Base-by-base conservation (phyloP, 2,888 invertebrate genomes). In the Drosophila nr. perissopoda region DNA sequence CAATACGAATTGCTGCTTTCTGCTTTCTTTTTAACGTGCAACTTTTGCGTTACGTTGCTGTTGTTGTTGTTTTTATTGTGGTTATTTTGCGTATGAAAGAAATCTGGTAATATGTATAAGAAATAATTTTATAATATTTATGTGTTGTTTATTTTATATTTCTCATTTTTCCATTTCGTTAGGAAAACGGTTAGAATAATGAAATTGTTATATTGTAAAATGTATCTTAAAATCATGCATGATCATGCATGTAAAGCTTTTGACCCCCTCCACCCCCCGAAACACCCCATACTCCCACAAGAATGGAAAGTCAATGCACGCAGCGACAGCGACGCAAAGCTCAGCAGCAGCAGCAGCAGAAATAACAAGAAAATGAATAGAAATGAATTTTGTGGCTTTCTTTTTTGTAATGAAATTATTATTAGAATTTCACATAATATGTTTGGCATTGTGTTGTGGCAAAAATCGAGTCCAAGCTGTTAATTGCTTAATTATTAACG, bases 231-330 rank as follows among this genome's bases (percentile, higher is more conserved):
- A 46, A 25, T 46, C 16, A 46, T 46, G 8, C 46, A 64, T 27
- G 53, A 40, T 65, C 31, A 48, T 49, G 52, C 57, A 74, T 16
- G 48, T 59, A 18, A 57, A 70, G 51, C 57, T 70, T 63, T 66
- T 36, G 13, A 34, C 21, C 33, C n/a, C 21, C 7, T 16, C 33
- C 18, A 16, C 18, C 25, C 8, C 18, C 6, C 25, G 40, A 11
- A 46, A 8, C 21, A 2, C 4, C 4, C 2, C 2, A 0, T 10
- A 38, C 38, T 13, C 57, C 48, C 49, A 60, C 70, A 76, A 84
- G 76, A 87, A 82, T 85, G 79, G 85, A 84, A 87, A 87, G 88
- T 85, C 85, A 85, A 85, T 84, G 88, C 81, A 87, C 85, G 79
- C 83, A 70, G 86, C 76, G 48, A 57, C 86, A 70, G 71, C 67